These are phyloP conservation scores for Pteria penguin DNA, from an alignment of 2,888 invertebrate genomes.

Conservation along the genomic window DNA sequence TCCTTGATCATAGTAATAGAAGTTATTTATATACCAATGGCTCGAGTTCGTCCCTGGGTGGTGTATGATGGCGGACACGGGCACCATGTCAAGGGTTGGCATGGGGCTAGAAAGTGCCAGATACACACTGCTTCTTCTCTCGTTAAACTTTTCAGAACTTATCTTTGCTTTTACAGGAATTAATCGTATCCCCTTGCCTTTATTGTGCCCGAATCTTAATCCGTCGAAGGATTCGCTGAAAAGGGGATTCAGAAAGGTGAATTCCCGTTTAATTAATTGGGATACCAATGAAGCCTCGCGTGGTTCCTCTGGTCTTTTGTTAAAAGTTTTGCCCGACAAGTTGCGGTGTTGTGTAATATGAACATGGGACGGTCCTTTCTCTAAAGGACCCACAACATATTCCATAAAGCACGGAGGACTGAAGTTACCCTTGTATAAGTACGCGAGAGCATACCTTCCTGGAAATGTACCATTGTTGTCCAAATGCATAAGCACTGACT, in stretches of 20 bases:
- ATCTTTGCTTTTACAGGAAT: conserved; percentile 31
- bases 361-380: conserved; percentile 22
- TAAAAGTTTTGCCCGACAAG: conserved; percentile 33
- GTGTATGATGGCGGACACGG: conserved; percentile 50
- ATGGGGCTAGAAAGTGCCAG: conserved; percentile 8
- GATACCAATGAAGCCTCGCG: conserved; percentile 25
- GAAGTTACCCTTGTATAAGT: conserved; percentile 44
- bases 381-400: conserved; percentile 55
- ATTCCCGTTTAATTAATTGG: conserved; percentile 11
- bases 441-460: conserved; percentile 51
- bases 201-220: conserved; percentile 1
- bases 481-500: conserved; percentile 41
- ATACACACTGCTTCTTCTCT: conserved; percentile 5
- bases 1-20: conserved; percentile 56
- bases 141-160: conserved; percentile 12
- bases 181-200: neutral
- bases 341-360: conserved; percentile 20
- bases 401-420: conserved; percentile 49
- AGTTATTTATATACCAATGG: conserved; percentile 50
- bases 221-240: conserved; percentile 56
- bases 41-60: conserved; percentile 43
- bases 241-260: conserved; percentile 34
- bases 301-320: conserved; percentile 48
- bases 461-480: conserved; percentile 51
- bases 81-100: conserved; percentile 45